Percentiles rank a stretch among this genome's conserved stretches.
Evolutionary conservation across 2,797 vertebrate species (phyloP).

Genomic region (Alcedo atthis): DNA sequence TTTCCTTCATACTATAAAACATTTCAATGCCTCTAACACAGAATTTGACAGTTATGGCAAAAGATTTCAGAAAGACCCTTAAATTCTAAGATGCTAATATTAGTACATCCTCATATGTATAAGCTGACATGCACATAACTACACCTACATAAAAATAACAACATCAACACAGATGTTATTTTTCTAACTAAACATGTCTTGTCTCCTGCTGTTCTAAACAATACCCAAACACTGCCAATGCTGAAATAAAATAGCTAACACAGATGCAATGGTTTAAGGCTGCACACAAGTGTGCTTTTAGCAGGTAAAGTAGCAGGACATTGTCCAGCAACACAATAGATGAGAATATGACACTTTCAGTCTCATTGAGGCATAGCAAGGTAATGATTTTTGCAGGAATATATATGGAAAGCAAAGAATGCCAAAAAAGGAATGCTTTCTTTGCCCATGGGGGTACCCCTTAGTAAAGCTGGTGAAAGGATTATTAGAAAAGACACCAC

Average conservation of each 20-base stretch:
- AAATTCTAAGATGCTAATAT: background rate
- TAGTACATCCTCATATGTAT: background rate
- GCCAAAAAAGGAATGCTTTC: background rate
- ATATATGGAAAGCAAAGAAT: background rate
- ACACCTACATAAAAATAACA: background rate
- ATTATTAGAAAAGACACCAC: background rate
- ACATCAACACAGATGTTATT: background rate
- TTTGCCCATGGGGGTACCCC: background rate
- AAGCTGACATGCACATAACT: background rate
- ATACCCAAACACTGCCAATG: background rate
- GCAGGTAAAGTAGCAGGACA: slow-evolving; percentile 13
- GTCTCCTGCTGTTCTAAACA: background rate
- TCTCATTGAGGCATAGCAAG: background rate
- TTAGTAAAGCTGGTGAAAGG: background rate
- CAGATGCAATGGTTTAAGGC: background rate
- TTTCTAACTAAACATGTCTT: background rate
- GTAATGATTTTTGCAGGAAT: background rate
- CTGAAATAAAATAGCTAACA: slow-evolving; percentile 11
- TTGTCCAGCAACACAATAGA: background rate
- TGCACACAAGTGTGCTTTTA: background rate
- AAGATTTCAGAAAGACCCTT: background rate
- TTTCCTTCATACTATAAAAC: background rate
- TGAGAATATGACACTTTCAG: background rate
- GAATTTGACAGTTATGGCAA: background rate
- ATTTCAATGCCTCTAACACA: background rate